phyloP scores from a whole-genome alignment of 2,113 vertebrate genomes.

The Phoenicopterus ruber region DNA sequence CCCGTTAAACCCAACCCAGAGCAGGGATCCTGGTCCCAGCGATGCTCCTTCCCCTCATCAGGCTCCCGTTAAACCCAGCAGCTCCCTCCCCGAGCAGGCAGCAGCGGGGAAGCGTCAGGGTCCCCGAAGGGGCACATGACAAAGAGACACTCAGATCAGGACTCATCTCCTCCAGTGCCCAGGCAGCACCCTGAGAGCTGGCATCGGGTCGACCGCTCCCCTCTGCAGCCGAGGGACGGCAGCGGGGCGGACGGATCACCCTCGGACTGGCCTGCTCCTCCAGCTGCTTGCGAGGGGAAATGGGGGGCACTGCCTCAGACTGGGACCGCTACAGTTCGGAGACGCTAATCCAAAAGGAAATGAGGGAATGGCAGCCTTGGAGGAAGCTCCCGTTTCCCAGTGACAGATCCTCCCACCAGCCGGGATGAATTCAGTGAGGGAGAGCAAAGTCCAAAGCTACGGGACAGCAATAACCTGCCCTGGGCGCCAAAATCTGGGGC shows the following conservation, averaged over 20 bases:
- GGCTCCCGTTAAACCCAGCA: neutral
- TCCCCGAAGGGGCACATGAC: neutral
- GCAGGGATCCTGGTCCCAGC: fast-evolving
- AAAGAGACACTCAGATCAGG: neutral
- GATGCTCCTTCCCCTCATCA: neutral
- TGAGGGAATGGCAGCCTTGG: neutral
- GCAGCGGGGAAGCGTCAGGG: neutral
- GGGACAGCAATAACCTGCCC: neutral
- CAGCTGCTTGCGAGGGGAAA: neutral
- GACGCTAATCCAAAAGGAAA: neutral
- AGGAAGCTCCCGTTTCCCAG: neutral
- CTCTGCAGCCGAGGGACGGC: neutral
- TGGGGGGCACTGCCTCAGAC: neutral
- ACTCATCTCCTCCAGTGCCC: neutral
- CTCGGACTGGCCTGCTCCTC: neutral
- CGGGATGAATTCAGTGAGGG: neutral
- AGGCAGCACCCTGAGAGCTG: neutral
- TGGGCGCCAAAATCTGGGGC: neutral
- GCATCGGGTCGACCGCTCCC: neutral
- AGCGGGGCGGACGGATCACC: neutral
- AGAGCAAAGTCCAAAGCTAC: neutral
- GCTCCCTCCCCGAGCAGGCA: neutral
- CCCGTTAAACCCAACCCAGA: neutral
- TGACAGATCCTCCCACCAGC: neutral
- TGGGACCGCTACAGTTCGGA: neutral